Percentiles rank a stretch among this genome's conserved stretches.
phyloP scores from a whole-genome alignment of 2,113 vertebrate genomes.

The Sander lucioperca region DNA sequence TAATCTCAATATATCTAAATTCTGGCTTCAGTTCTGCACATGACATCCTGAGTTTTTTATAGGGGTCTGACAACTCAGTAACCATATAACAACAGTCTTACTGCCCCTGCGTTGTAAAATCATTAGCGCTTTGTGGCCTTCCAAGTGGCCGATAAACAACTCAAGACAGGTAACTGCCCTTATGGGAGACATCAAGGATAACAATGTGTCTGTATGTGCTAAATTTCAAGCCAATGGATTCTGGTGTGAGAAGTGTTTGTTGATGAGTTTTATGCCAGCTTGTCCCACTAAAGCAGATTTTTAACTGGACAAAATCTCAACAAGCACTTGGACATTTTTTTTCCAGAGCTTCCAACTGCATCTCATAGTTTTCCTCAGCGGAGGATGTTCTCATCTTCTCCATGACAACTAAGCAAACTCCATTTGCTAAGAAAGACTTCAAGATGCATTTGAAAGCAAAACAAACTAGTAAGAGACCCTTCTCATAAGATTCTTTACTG shows the following conservation, averaged over 20 bases:
- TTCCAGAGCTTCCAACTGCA: background rate
- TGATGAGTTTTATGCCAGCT: background rate
- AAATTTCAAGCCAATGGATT: background rate
- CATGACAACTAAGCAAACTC: background rate
- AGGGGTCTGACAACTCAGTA: background rate
- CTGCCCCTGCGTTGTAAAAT: background rate
- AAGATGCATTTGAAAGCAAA: background rate
- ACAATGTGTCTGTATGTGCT: background rate
- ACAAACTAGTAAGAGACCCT: background rate
- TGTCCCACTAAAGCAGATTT: background rate
- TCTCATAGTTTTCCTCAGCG: background rate
- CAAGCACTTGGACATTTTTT: background rate
- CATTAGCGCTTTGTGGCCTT: background rate
- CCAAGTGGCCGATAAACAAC: conserved; percentile 2
- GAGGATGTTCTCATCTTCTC: background rate
- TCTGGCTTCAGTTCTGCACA: background rate
- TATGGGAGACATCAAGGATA: background rate
- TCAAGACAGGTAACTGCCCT: background rate
- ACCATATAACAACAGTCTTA: background rate
- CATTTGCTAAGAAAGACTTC: background rate
- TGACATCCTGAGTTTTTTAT: background rate
- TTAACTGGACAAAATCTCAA: background rate
- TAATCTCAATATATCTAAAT: background rate
- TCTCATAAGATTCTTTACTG: background rate
- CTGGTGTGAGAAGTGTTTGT: background rate